A percentile compares a stretch with the other conserved stretches of the same genome.
Evolutionary conservation across 2,888 invertebrate genomes (phyloP).

Genomic region (Andrena trimmerana): DNA sequence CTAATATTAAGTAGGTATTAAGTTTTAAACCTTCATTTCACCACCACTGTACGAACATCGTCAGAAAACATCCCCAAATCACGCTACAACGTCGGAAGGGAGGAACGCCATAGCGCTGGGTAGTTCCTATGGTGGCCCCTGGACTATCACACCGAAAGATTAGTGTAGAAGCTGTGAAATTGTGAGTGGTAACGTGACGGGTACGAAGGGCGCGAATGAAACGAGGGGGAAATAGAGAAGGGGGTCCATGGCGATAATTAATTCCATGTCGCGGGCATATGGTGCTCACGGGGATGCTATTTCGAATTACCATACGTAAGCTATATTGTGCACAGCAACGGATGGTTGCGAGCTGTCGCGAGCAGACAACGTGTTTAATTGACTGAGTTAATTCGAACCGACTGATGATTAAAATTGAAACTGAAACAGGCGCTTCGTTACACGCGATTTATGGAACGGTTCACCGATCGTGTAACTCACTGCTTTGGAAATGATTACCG

Average conservation of each 20-base stretch:
- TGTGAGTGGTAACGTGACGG: background rate
- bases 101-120: no score
- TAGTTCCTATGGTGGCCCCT: no score
- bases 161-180: conserved; percentile 25
- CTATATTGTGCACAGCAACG: conserved; percentile 64
- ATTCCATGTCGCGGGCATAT: conserved; percentile 73
- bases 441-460: conserved; percentile 27
- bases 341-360: conserved; percentile 66
- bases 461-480: conserved; percentile 4
- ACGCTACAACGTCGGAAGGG: no score
- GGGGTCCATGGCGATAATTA: conserved; percentile 68
- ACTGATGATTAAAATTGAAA: conserved; percentile 70
- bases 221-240: conserved; percentile 47
- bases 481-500: background rate
- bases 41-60: no score
- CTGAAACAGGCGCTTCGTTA: conserved; percentile 33
- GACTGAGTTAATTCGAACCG: conserved; percentile 67
- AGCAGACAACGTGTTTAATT: conserved; percentile 70
- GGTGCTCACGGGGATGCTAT: conserved; percentile 69
- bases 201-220: conserved; percentile 23
- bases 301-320: conserved; percentile 71
- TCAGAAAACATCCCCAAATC: no score
- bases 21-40: no score
- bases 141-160: no score
- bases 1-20: no score